Evolutionary conservation across 2,113 vertebrate genomes (phyloP).

Genomic region (Carollia perspicillata): DNA sequence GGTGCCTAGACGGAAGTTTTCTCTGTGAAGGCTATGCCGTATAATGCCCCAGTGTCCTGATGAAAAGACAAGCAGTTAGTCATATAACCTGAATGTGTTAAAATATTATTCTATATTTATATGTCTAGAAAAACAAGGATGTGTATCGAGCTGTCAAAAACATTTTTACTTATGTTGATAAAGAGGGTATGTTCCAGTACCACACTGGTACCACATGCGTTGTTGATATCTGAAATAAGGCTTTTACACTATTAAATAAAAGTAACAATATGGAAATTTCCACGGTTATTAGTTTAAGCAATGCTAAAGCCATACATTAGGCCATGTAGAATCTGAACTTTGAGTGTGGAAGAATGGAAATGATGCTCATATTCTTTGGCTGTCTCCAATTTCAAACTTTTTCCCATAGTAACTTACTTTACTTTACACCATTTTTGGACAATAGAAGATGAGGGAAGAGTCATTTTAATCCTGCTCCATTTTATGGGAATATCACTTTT

Average conservation of each 20-base stretch:
- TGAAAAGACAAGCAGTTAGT: neutral
- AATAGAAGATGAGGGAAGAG: neutral
- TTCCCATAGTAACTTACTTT: neutral
- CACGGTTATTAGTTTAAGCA: neutral
- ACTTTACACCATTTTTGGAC: neutral
- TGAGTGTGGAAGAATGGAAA: neutral
- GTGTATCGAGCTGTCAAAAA: neutral
- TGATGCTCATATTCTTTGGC: neutral
- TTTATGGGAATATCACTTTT: neutral
- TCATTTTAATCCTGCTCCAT: neutral
- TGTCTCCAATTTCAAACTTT: neutral
- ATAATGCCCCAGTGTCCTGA: neutral
- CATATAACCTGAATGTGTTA: neutral
- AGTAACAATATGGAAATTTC: neutral
- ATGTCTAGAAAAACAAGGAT: slow-evolving; percentile 16
- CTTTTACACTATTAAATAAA: neutral
- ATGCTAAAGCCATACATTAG: neutral
- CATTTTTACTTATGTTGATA: neutral
- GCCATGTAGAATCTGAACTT: neutral
- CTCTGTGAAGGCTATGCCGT: neutral
- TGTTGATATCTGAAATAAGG: neutral
- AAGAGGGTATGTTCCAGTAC: neutral
- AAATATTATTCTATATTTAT: neutral
- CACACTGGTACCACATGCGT: neutral
- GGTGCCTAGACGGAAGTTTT: neutral